Base-by-base conservation (phyloP, 2,888 invertebrate species). In the Antheraea assamensis region DNA sequence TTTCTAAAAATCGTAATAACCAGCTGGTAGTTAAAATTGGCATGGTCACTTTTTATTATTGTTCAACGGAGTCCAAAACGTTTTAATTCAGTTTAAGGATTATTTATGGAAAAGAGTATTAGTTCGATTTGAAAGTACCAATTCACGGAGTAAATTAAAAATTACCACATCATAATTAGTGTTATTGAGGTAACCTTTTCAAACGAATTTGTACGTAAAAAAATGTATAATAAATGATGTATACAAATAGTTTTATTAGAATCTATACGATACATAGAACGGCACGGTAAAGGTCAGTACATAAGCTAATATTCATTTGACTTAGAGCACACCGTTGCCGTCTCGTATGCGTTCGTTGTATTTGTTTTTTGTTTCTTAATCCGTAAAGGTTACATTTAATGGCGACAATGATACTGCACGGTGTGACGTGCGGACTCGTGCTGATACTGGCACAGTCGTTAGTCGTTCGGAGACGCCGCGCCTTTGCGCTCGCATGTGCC, bases 341-440 rank as follows among this genome's bases (percentile, higher is more conserved):
- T 68, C 35, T 68, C 30, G 61, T 35, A 68, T 68, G 68, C 35
- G 35, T 68, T 68, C 68, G 35, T 68, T 35, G 15, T 64, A 17
- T 27, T 68, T 35, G 31, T 35, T 68, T 68, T 68, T 35, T 68
- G 68, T 68, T 68, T 68, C 68, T 68, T 68, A 35, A 35, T 68
- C 68, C 68, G 68, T 68, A 68, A 68, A 68, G 68, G 68, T 68
- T 35, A 68, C 35, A 68, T 35, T 68, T 35, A 68, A 68, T 90
- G 88, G 88, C 87, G 87, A 90, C 86, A 90, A 85, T 85, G 88
- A 88, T 88, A 81, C 79, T 77, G 77, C 76, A 77, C 82, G 79
- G 75, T 78, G 81, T 82, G 79, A 82, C 82, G 82, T 58, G 70
- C 70, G n/a, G n/a, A 35, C 68, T 68, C 68, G n/a, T 35, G 30